Conservation (phyloP, 2,888 invertebrate species). For the Hybos culiciformis region DNA sequence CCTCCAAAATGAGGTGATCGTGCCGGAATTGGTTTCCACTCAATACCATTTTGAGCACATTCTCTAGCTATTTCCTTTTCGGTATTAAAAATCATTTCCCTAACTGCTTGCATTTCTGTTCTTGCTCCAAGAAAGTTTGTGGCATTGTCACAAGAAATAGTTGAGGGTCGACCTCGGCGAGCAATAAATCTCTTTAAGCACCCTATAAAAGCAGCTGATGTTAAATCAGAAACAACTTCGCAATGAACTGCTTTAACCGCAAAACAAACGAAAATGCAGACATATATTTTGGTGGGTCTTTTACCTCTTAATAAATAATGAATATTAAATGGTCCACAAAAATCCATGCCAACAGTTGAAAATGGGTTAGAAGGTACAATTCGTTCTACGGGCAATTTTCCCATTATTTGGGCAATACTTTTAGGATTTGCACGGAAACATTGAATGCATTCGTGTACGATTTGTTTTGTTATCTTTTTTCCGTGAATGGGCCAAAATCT, state of each 20-base stretch:
- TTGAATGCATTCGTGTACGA: conserved; percentile 9
- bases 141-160: conserved; percentile 13
- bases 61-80: conserved; percentile 9
- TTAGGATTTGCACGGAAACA: conserved; percentile 12
- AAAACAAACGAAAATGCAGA: conserved; percentile 12
- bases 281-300: conserved; percentile 9
- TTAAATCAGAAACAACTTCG: conserved; percentile 14
- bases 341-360: conserved; percentile 9
- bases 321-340: conserved; percentile 8
- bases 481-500: no score
- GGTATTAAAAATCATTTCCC: no score
- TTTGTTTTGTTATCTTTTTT: no score
- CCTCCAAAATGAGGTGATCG: conserved; percentile 15
- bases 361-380: conserved; percentile 8
- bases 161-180: conserved; percentile 10
- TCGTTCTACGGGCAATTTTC: conserved; percentile 10
- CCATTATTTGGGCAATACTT: conserved; percentile 13
- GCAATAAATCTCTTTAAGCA: conserved; percentile 12
- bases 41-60: conserved; percentile 6
- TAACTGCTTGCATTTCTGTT: conserved; percentile 8
- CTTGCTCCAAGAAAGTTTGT: conserved; percentile 14
- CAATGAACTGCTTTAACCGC: conserved; percentile 13
- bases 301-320: conserved; percentile 3
- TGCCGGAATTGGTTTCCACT: conserved; percentile 8
- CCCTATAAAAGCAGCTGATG: conserved; percentile 12